Conservation (phyloP, 23 tunicate species). For the Trididemnum miniatum region DNA sequence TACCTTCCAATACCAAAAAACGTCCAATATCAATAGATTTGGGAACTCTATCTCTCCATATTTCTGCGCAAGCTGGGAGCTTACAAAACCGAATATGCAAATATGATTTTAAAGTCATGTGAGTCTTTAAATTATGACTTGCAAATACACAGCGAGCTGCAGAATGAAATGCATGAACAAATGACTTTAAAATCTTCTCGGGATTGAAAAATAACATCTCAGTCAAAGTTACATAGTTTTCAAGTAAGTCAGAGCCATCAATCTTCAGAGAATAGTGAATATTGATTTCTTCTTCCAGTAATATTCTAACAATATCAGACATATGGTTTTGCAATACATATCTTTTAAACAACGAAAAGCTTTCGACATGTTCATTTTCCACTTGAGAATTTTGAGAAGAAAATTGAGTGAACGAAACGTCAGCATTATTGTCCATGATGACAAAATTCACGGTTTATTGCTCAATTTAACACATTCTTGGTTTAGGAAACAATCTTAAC, state of each 20-base stretch:
- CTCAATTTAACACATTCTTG: too few relatives aligned
- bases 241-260: constrained; percentile 65
- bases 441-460: too few relatives aligned
- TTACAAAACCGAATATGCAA: constrained; percentile 68
- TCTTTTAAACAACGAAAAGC: constrained; percentile 30
- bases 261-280: constrained; percentile 65
- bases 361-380: neutral
- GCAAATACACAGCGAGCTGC: constrained; percentile 27
- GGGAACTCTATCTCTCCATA: constrained; percentile 88
- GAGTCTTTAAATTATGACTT: constrained; percentile 39
- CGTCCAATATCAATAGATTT: constrained; percentile 79
- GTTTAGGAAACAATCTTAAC: too few relatives aligned
- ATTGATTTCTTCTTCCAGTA: constrained; percentile 70
- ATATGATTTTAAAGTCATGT: constrained; percentile 66
- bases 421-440: too few relatives aligned
- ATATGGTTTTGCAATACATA: constrained; percentile 47
- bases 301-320: constrained; percentile 58
- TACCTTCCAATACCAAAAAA: constrained; percentile 79
- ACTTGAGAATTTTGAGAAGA: neutral
- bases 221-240: constrained; percentile 42
- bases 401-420: neutral
- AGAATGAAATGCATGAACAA: constrained; percentile 37
- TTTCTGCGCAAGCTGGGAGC: constrained; percentile 71
- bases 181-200: constrained; percentile 46
- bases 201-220: constrained; percentile 55